Percentiles rank a stretch among this genome's conserved stretches.
Evolutionary conservation across 2,797 vertebrate species (phyloP).

Genomic region (Enteromius trimaculatus): DNA sequence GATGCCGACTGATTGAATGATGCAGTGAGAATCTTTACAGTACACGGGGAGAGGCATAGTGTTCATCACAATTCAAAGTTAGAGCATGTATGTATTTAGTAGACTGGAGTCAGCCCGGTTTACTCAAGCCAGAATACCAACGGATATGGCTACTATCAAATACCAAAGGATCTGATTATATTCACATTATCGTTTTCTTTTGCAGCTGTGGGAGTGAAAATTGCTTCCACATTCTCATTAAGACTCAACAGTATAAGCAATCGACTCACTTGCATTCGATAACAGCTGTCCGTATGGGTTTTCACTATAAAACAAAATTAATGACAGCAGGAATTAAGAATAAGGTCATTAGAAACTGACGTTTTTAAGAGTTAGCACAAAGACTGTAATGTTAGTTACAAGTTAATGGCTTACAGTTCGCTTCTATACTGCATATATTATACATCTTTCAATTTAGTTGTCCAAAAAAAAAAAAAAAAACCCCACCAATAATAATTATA

Average conservation of each 20-base stretch:
- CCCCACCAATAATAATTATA: background rate
- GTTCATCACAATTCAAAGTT: constrained; percentile 27
- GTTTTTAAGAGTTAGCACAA: constrained; percentile 28
- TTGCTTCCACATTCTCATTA: constrained; percentile 14
- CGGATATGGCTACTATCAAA: constrained; percentile 45
- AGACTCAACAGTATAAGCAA: background rate
- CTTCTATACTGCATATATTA: constrained; percentile 47
- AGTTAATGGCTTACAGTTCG: constrained; percentile 56
- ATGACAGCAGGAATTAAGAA: constrained; percentile 12
- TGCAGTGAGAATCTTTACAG: background rate
- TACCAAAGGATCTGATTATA: constrained; percentile 26
- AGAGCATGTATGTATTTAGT: constrained; percentile 11
- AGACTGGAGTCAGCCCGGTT: constrained; percentile 47
- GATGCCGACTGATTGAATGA: background rate
- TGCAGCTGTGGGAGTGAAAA: constrained; percentile 29
- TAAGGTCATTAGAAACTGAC: constrained; percentile 4
- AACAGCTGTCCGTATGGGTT: background rate
- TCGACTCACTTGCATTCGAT: background rate
- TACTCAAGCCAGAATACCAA: constrained; percentile 52
- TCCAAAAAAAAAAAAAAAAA: constrained; percentile 7
- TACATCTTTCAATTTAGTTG: constrained; percentile 28
- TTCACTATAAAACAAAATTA: constrained; percentile 8
- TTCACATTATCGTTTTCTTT: constrained; percentile 49
- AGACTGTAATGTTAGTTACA: constrained; percentile 36
- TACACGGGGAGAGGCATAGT: constrained; percentile 7